Evolutionary conservation across 2,888 invertebrate genomes (phyloP).

Genomic region (Zele albiditarsus): DNA sequence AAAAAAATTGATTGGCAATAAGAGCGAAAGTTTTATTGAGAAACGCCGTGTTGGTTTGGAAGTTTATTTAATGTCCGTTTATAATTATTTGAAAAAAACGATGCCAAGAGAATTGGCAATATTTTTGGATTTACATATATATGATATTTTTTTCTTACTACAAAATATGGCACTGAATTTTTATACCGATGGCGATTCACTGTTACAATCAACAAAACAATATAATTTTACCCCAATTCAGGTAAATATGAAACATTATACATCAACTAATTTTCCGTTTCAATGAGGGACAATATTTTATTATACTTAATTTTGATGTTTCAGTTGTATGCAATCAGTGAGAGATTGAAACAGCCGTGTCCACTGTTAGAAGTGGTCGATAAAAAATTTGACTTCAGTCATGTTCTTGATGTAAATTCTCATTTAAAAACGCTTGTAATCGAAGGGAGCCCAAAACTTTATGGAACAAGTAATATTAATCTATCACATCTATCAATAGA

Average conservation of each 20-base stretch:
- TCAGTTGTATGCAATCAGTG: conserved; percentile 92
- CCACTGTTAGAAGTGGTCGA: conserved; percentile 86
- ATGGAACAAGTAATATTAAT: conserved; percentile 89
- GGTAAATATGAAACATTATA: conserved; percentile 73
- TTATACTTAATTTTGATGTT: conserved; percentile 61
- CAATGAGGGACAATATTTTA: not conserved
- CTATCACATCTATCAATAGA: conserved; percentile 87
- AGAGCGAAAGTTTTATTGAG: conserved; percentile 90
- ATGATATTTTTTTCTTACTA: conserved; percentile 90
- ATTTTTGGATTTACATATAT: conserved; percentile 91
- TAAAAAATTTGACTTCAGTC: conserved; percentile 90
- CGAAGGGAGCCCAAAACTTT: conserved; percentile 79
- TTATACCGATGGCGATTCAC: conserved; percentile 83
- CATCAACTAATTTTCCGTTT: not conserved
- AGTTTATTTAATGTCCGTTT: conserved; percentile 85
- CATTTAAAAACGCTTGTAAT: conserved; percentile 82
- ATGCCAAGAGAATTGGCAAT: conserved; percentile 87
- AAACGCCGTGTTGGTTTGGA: conserved; percentile 87
- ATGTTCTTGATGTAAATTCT: conserved; percentile 90
- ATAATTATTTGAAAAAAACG: conserved; percentile 83
- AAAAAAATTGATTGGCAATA: conserved; percentile 94
- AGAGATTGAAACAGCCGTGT: conserved; percentile 89
- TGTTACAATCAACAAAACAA: conserved; percentile 78
- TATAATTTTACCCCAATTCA: conserved; percentile 86
- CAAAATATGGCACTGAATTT: conserved; percentile 87